A percentile compares a stretch with the other conserved stretches of the same genome.
Evolutionary conservation across 2,888 invertebrate genomes (phyloP).

Genomic region (Mellilla xanthometata): DNA sequence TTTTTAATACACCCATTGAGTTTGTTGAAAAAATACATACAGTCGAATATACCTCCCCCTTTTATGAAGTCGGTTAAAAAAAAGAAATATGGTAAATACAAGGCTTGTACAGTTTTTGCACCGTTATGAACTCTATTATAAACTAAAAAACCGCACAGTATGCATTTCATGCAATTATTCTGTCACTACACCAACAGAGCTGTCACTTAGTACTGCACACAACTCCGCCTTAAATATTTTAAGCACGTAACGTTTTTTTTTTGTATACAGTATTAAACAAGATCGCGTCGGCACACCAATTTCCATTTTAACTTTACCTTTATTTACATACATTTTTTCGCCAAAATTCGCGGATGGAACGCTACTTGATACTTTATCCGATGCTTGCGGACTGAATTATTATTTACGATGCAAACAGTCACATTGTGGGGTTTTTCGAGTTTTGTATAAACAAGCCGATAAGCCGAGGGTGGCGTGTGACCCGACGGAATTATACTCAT

Average conservation of each 20-base stretch:
- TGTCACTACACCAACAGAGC: conserved; percentile 27
- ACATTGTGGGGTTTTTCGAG: conserved; percentile 52
- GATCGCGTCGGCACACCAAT: conserved; percentile 47
- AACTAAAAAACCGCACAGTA: too few relatives aligned
- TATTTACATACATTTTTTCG: conserved; percentile 17
- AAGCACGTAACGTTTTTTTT: conserved; percentile 38
- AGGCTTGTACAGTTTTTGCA: too few relatives aligned
- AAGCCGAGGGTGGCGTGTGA: conserved; percentile 48
- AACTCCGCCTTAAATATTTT: conserved; percentile 22
- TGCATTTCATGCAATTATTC: conserved; percentile 25
- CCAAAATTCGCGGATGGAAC: conserved; percentile 29
- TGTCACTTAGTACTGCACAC: conserved; percentile 22
- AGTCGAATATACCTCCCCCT: too few relatives aligned
- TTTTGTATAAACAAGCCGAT: conserved; percentile 53
- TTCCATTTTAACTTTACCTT: conserved; percentile 47
- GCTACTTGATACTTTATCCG: conserved; percentile 32
- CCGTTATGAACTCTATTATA: too few relatives aligned
- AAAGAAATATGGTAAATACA: too few relatives aligned
- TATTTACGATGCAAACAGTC: conserved; percentile 60
- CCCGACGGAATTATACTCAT: conserved; percentile 33
- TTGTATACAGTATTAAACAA: conserved; percentile 45
- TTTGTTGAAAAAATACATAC: too few relatives aligned
- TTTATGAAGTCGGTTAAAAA: too few relatives aligned
- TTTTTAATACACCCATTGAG: too few relatives aligned
- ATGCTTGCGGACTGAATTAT: conserved; percentile 47